Base-by-base conservation (phyloP, 2,113 vertebrate species). In the Hippocampus comes region DNA sequence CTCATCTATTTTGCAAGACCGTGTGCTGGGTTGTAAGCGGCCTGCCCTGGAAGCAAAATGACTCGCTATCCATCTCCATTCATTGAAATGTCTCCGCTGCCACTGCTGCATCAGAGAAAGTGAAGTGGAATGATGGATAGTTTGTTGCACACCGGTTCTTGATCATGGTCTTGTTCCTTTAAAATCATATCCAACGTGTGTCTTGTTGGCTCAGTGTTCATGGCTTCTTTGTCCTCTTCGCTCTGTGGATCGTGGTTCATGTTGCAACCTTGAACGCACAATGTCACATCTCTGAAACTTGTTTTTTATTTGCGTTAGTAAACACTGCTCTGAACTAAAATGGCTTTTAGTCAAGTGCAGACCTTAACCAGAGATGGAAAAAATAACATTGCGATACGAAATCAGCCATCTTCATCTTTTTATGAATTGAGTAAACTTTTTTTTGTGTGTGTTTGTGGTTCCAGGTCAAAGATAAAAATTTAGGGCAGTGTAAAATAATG, bases 61-160 rank as follows among this genome's bases (percentile, higher is more conserved):
- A 79, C 75, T 81, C 3, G 21, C 79, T 68, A 82, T 89, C 76
- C 73, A 76, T 85, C 82, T 84, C 76, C 66, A 84, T 84, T 86
- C 78, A 70, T 20, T 38, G 34, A 75, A 75, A 80, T 25, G 66
- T 60, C 76, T 68, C 74, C 12, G 38, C 38, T 71, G 63, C 49
- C 64, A 76, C 82, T 42, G 68, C 67, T 73, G 56, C 69, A 75
- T 76, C 73, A 75, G 55, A 83, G 78, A 71, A 71, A 76, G 56
- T 59, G 41, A 72, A 42, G 70, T 42, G 81, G 64, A 49, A 46
- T 87, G 80, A 85, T 86, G 78, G 79, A 79, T 80, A 77, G 69
- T 68, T 72, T 34, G 65, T 60, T 76, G 71, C 49, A 20, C 59
- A 69, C 64, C 73, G 72, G 41, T 43, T 65, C 74, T 84, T 78